Base-by-base conservation (phyloP, 2,797 vertebrate genomes). In the Tangara arthus region DNA sequence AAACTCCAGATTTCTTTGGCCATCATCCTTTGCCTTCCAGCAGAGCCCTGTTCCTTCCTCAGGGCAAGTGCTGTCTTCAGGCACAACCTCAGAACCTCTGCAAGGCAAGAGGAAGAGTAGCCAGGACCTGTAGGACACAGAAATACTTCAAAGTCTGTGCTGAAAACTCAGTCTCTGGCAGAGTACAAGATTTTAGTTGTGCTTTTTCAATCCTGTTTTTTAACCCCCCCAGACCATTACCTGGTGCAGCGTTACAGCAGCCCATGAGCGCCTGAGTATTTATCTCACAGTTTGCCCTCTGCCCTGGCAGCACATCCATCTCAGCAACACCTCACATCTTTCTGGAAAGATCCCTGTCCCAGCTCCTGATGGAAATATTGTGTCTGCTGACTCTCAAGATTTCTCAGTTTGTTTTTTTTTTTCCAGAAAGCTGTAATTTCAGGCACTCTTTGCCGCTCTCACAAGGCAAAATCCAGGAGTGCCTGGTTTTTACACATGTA, bases 231-330 rank as follows among this genome's bases (percentile, higher is more conserved):
- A 46, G 72, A 56, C n/a, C 64, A 64, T 92, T 71, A 85, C 68
- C 61, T 80, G 63, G 80, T 81, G 57, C 26, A 28, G 47, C 6
- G 1, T 73, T 90, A 64, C 17, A 91, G 50, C 78, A 95, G 55
- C 65, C 82, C 68, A 18, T 27, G 84, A 55, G 82, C 77, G 77
- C 91, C 68, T 89, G 71, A 70, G 94, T 92, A 82, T 96, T 97
- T 92, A 93, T 90, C 86, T 95, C 95, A 89, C 59, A 75, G 63
- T 88, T 96, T 97, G 94, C 94, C 93, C 71, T 89, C 96, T 97
- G 95, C 88, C 93, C 75, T 84, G 84, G 92, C 78, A 96, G 64
- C 68, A 79, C 52, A 14, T 75, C 93, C 39, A 20, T 56, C 78
- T 60, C 81, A 89, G 81, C 84, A 93, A 85, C 85, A 61, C 56